Evolutionary conservation across 2,888 invertebrate species (phyloP).

Genomic region (Drosophila anomalipes): DNA sequence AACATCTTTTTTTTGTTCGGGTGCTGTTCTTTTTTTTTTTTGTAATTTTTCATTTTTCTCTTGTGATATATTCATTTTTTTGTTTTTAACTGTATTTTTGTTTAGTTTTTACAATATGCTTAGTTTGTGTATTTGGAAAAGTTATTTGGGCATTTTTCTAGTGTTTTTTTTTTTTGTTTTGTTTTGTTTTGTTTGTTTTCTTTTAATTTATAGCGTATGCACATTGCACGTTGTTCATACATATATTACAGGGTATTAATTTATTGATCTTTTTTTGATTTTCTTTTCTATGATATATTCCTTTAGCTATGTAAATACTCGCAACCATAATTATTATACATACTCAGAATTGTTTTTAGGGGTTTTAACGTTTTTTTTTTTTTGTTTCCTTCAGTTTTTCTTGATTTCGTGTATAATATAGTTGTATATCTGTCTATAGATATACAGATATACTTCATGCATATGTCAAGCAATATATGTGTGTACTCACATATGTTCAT

Average conservation of each 20-base stretch:
- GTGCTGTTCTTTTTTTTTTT: conserved; percentile 22
- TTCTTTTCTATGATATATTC: conserved; percentile 31
- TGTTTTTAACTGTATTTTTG: not conserved
- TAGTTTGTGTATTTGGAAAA: conserved; percentile 47
- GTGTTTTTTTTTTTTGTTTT: conserved; percentile 1
- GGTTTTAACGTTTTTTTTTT: conserved; percentile 16
- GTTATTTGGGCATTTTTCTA: conserved; percentile 48
- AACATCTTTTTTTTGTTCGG: conserved; percentile 39
- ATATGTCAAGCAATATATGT: conserved; percentile 31
- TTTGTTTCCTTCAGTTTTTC: not conserved
- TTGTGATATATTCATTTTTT: not conserved
- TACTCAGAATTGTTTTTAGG: conserved; percentile 33
- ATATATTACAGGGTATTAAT: conserved; percentile 48
- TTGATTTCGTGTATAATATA: conserved; percentile 11
- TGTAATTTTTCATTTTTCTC: not conserved
- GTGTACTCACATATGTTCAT: conserved; percentile 18
- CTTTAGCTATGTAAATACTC: conserved; percentile 60
- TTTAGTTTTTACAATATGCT: conserved; percentile 31
- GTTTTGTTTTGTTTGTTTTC: conserved; percentile 10
- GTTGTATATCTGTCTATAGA: conserved; percentile 12
- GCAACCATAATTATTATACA: conserved; percentile 55
- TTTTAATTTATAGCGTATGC: conserved; percentile 35
- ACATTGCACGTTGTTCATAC: conserved; percentile 40
- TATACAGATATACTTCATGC: conserved; percentile 27
- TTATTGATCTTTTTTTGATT: conserved; percentile 16